phyloP scores from a whole-genome alignment of 2,888 invertebrate species.

The Hydroisotoma schaefferi region DNA sequence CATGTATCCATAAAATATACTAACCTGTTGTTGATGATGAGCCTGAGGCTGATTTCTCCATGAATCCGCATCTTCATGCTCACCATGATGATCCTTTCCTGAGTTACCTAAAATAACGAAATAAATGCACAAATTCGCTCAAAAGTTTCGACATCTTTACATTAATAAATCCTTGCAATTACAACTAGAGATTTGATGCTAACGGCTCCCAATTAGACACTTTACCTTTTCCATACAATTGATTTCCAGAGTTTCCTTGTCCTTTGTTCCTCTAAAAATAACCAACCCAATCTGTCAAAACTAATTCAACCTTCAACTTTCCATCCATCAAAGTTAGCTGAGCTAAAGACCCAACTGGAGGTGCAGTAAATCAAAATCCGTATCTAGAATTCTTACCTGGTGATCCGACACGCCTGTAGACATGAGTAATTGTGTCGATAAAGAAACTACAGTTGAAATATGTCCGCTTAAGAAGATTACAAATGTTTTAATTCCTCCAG shows the following conservation, averaged over 20 bases:
- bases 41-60: constrained; percentile 63
- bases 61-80: constrained; percentile 72
- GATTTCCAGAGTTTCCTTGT: constrained; percentile 75
- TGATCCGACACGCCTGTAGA: constrained; percentile 84
- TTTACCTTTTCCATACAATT: constrained; percentile 47
- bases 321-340: too few relatives aligned
- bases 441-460: too few relatives aligned
- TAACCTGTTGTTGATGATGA: constrained; percentile 50
- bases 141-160: too few relatives aligned
- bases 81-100: constrained; percentile 71
- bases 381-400: constrained; percentile 62
- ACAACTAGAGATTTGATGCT: too few relatives aligned
- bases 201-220: too few relatives aligned
- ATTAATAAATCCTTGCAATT: too few relatives aligned
- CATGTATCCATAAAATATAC: constrained; percentile 55
- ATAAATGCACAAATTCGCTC: too few relatives aligned
- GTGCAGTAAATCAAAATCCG: too few relatives aligned
- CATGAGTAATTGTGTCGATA: too few relatives aligned
- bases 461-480: too few relatives aligned
- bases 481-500: too few relatives aligned
- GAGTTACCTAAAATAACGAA: background rate
- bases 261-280: constrained; percentile 73
- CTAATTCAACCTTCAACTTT: constrained; percentile 47
- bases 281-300: background rate
- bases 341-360: too few relatives aligned